Evolutionary conservation across 2,797 vertebrate species (phyloP), one percentile per base, ranked within the genome.

Genomic region (Ctenopoma multispine): DNA sequence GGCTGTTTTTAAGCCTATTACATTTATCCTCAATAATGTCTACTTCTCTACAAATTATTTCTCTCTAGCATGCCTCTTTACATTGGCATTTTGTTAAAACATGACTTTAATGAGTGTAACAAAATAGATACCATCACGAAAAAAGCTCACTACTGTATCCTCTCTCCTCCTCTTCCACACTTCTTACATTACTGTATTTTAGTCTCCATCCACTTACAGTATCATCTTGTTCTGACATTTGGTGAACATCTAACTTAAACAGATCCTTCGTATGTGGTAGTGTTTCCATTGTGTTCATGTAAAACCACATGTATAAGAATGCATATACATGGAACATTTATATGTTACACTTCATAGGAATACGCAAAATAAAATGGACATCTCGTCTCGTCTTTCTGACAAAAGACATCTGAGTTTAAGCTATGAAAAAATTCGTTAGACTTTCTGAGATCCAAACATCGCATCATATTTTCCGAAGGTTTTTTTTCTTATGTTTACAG

Each of bases 251-350:
- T 20, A 31, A 71, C 57, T 67, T 23, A 63, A 86, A 72, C 13
- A 5, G 65, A 61, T 75, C 2, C 20, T 59, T 71, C 9, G 11
- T 70, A 66, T 24, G 51, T 12, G 69, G 67, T 71, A 54, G 74
- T 3, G 1, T 88, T 84, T 84, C 75, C 83, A 69, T 48, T 67
- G 82, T 21, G 63, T 68, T 23, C 48, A 36, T 59, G 14, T 48
- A 7, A 67, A 83, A 77, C 82, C 69, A 21, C 69, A 73, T 63
- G 73, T 57, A 56, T 51, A 83, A 51, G 65, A 86, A 86, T 78
- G 73, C 73, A 18, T 75, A 65, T 70, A 63, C 74, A 72, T 29
- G 66, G 51, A 79, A 50, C 68, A 51, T 74, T 60, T 7, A 24
- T 9, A 29, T 68, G 58, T 71, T 46, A 53, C n/a, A 21, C 40